A percentile compares a stretch with the other conserved stretches of the same genome.
Evolutionary conservation across 2,113 vertebrate genomes (phyloP).

Genomic region (Anolis sagrei): DNA sequence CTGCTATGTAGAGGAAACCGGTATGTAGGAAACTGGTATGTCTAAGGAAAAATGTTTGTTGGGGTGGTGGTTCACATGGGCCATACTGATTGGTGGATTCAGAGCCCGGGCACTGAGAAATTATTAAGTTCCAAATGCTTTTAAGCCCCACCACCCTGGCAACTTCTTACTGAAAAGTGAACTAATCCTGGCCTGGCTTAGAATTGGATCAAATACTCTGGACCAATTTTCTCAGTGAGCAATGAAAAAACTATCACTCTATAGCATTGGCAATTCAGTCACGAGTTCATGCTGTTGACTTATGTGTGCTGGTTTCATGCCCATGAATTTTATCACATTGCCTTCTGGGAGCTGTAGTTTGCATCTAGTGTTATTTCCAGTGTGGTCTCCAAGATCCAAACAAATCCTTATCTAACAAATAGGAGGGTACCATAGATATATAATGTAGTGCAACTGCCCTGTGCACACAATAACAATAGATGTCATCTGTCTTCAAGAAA

Average conservation of each 20-base stretch:
- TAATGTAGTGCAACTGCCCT: background rate
- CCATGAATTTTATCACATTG: background rate
- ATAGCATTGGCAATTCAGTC: background rate
- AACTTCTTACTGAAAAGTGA: background rate
- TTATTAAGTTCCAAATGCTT: too few species aligned
- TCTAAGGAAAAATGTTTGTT: background rate
- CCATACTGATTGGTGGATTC: too few species aligned
- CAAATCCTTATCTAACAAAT: background rate
- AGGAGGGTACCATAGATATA: background rate
- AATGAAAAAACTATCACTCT: too few species aligned
- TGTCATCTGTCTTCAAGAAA: conserved; percentile 56
- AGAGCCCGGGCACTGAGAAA: too few species aligned
- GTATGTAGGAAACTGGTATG: too few species aligned
- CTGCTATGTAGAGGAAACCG: background rate
- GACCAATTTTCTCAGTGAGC: background rate
- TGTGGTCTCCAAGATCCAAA: background rate
- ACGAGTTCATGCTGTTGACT: background rate
- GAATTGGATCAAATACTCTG: background rate
- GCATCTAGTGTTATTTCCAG: background rate
- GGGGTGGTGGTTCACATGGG: background rate
- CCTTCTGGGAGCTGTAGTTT: background rate
- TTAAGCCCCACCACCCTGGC: background rate
- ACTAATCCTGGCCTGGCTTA: background rate
- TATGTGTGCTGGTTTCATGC: background rate
- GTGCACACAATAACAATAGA: background rate